Evolutionary conservation across 2,113 vertebrate species (phyloP).

Genomic region (Hyperoodon ampullatus): DNA sequence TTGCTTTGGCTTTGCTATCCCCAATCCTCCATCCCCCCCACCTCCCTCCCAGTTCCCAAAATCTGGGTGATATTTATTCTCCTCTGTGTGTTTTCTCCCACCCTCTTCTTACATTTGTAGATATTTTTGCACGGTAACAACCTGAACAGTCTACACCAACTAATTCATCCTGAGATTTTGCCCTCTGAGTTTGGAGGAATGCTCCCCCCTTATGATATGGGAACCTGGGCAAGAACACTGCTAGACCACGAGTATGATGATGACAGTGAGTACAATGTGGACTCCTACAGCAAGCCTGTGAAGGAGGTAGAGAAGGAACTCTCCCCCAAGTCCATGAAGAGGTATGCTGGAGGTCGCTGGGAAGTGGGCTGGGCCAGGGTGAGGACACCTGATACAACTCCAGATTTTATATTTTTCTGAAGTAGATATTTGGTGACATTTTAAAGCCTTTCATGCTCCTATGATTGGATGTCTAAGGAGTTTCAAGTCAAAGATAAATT

Average conservation of each 20-base stretch:
- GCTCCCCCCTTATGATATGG: slow-evolving; percentile 99
- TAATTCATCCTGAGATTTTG: slow-evolving; percentile 97
- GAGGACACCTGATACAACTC: not conserved
- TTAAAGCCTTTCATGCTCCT: not conserved
- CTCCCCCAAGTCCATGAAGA: slow-evolving; percentile 98
- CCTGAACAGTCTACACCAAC: slow-evolving; percentile 97
- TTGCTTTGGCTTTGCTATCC: not conserved
- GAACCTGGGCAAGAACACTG: slow-evolving; percentile 97
- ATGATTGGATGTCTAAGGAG: not conserved
- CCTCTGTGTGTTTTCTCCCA: not conserved
- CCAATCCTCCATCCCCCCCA: fast-evolving
- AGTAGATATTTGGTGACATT: not conserved
- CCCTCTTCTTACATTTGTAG: slow-evolving; percentile 78
- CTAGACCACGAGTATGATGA: slow-evolving; percentile 99
- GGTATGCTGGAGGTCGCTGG: slow-evolving; percentile 82
- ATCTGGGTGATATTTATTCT: not conserved
- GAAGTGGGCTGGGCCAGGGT: slow-evolving; percentile 79
- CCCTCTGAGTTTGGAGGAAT: slow-evolving; percentile 98
- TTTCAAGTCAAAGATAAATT: slow-evolving; percentile 12
- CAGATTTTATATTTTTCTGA: not conserved
- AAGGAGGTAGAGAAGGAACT: slow-evolving; percentile 94
- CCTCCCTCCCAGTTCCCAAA: fast-evolving
- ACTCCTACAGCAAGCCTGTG: slow-evolving; percentile 92
- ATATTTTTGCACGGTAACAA: slow-evolving; percentile 99
- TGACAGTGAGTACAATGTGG: slow-evolving; percentile 93